Evolutionary conservation across 2,888 invertebrate species (phyloP).

Genomic region (Hemithea aestivaria): DNA sequence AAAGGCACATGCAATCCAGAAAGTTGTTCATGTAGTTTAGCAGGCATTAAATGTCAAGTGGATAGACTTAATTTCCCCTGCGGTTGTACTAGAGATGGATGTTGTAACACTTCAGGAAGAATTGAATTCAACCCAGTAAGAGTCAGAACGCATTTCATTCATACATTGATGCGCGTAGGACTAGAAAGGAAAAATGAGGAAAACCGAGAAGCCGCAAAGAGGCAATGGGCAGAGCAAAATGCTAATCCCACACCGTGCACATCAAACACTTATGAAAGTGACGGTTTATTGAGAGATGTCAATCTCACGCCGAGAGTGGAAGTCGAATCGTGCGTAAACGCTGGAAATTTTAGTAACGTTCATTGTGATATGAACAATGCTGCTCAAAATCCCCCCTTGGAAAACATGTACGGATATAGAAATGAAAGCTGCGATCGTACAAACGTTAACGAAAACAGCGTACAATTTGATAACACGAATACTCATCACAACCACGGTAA

Average conservation of each 20-base stretch:
- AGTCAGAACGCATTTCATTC: constrained; percentile 97
- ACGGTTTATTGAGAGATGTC: constrained; percentile 74
- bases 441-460: constrained; percentile 48
- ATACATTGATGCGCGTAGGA: constrained; percentile 95
- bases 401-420: constrained; percentile 48
- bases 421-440: constrained; percentile 71
- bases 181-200: constrained; percentile 90
- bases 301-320: constrained; percentile 77
- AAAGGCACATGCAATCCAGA: constrained; percentile 97
- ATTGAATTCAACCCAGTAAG: constrained; percentile 98
- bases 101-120: constrained; percentile 93
- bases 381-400: constrained; percentile 27
- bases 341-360: constrained; percentile 83
- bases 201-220: constrained; percentile 64
- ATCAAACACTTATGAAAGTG: constrained; percentile 49
- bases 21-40: constrained; percentile 95
- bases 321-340: constrained; percentile 82
- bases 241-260: constrained; percentile 48
- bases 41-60: constrained; percentile 98
- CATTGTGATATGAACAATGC: constrained; percentile 80
- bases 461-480: constrained; percentile 63
- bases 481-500: constrained; percentile 63
- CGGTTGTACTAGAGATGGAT: constrained; percentile 96
- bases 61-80: constrained; percentile 98
- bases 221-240: constrained; percentile 71